Percentiles rank a stretch among this genome's conserved stretches.
Evolutionary conservation across 2,888 invertebrate species (phyloP).

Genomic region (Nemurella pictetii): DNA sequence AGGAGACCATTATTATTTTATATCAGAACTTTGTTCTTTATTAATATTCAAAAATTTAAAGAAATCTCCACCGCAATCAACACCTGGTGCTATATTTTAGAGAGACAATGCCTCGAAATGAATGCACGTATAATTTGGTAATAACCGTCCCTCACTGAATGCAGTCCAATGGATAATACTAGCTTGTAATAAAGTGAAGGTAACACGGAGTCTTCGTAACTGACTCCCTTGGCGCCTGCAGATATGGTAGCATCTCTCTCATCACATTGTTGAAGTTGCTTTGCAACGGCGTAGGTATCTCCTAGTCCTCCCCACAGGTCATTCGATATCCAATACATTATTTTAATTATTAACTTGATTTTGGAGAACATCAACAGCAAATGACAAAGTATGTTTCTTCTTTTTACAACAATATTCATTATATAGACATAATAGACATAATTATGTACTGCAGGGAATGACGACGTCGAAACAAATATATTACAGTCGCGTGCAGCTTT

Average conservation of each 20-base stretch:
- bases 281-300: slow-evolving; percentile 32
- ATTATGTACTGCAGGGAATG: slow-evolving; percentile 24
- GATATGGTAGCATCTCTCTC: slow-evolving; percentile 42
- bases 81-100: not conserved
- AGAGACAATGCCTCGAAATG: not conserved
- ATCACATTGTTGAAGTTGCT: slow-evolving; percentile 41
- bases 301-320: not conserved
- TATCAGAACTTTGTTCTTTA: slow-evolving; percentile 24
- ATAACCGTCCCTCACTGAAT: not conserved
- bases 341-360: slow-evolving; percentile 18
- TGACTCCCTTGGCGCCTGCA: slow-evolving; percentile 35
- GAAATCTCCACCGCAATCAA: not conserved
- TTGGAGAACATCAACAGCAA: slow-evolving; percentile 39
- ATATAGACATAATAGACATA: not conserved
- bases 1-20: slow-evolving; percentile 24
- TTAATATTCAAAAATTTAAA: not conserved
- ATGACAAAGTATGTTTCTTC: slow-evolving; percentile 16
- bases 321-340: slow-evolving; percentile 15
- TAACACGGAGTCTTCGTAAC: not conserved
- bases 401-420: slow-evolving; percentile 16
- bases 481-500: not conserved
- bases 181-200: not conserved
- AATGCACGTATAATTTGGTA: slow-evolving; percentile 2
- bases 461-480: slow-evolving; percentile 11
- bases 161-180: slow-evolving; percentile 7